A percentile compares a stretch with the other conserved stretches of the same genome.
Conservation (phyloP, 2,113 vertebrate species). For the Gnathonemus echidnorhynchus region DNA sequence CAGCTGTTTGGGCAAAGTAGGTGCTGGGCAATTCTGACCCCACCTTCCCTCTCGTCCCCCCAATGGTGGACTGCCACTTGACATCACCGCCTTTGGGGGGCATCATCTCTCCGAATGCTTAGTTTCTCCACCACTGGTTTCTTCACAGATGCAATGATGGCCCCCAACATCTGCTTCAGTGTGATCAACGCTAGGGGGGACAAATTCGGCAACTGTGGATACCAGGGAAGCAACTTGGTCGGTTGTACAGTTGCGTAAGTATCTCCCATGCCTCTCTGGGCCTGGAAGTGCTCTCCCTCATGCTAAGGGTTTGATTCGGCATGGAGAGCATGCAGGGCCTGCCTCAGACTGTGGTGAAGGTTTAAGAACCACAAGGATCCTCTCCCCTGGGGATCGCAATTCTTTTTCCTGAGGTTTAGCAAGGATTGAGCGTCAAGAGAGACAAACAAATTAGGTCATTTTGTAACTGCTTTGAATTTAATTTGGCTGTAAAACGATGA, state of each 20-base stretch:
- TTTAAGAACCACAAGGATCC: not conserved
- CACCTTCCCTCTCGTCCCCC: not conserved
- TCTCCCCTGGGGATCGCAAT: not conserved
- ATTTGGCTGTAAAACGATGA: not conserved
- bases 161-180: conserved; percentile 64
- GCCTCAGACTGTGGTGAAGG: not conserved
- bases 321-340: not conserved
- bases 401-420: not conserved
- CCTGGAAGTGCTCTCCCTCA: not conserved
- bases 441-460: not conserved
- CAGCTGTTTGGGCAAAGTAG: conserved; percentile 55
- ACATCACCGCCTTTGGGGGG: not conserved
- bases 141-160: conserved; percentile 64
- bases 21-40: not conserved
- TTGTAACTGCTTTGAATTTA: not conserved
- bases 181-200: conserved; percentile 60
- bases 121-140: not conserved
- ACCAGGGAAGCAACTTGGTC: not conserved
- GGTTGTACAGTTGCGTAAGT: conserved; percentile 67
- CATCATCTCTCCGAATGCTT: not conserved
- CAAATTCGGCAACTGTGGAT: conserved; percentile 77
- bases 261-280: not conserved
- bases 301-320: not conserved
- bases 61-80: not conserved
- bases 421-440: not conserved